phyloP scores from a whole-genome alignment of 2,888 invertebrate species.

The Hoplodrina blanda region DNA sequence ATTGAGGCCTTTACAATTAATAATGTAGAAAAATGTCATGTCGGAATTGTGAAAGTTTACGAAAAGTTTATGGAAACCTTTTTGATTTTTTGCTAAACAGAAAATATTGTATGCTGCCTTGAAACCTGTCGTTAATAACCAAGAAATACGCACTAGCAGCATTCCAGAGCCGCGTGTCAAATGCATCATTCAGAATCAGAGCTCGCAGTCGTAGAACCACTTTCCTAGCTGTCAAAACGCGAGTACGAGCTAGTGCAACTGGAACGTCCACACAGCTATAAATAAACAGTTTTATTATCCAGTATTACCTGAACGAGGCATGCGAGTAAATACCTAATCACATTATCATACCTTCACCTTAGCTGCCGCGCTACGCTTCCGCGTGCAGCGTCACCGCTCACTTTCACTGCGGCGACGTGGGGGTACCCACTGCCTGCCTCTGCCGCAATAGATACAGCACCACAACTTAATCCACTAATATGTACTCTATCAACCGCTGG shows the following conservation, averaged over 20 bases:
- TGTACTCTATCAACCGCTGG: slow-evolving; percentile 67
- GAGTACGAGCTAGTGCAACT: slow-evolving; percentile 65
- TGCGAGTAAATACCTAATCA: slow-evolving; percentile 77
- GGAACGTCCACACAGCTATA: slow-evolving; percentile 65
- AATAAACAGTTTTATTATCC: slow-evolving; percentile 73
- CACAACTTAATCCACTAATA: slow-evolving; percentile 59
- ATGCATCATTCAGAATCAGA: slow-evolving; percentile 42
- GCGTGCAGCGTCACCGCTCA: slow-evolving; percentile 83
- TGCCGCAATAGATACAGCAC: slow-evolving; percentile 69
- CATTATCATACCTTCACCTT: slow-evolving; percentile 81
- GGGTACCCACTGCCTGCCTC: slow-evolving; percentile 70
- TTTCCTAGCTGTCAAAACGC: slow-evolving; percentile 70
- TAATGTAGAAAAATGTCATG: background rate
- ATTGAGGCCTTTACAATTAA: slow-evolving; percentile 6
- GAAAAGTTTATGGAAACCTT: background rate
- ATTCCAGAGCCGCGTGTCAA: slow-evolving; percentile 46
- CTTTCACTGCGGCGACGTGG: slow-evolving; percentile 82
- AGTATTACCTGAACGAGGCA: slow-evolving; percentile 73
- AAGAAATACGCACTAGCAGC: slow-evolving; percentile 20
- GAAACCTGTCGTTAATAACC: slow-evolving; percentile 5
- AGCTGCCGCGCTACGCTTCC: slow-evolving; percentile 84
- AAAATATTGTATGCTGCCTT: background rate
- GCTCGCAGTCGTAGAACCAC: slow-evolving; percentile 61
- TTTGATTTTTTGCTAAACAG: background rate
- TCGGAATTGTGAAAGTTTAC: slow-evolving; percentile 10